These are phyloP conservation scores for Amblyjoppa proteus DNA, from an alignment of 2,888 invertebrate species.

Conservation along the genomic window DNA sequence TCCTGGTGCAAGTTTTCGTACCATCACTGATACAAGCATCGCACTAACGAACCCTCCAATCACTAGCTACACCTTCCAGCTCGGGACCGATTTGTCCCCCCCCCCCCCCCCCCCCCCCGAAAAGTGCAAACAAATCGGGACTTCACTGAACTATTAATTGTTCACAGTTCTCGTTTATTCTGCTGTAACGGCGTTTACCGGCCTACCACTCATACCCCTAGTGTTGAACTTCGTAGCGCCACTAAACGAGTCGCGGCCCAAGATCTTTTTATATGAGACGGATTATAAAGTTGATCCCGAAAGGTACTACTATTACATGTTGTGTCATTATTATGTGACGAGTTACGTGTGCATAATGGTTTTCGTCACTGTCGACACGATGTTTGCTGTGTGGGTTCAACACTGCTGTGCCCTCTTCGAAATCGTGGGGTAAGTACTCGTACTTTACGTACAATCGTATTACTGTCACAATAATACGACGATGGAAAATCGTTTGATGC, in stretches of 20 bases:
- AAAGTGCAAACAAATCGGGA: too few species aligned
- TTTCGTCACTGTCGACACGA: slow-evolving; percentile 60
- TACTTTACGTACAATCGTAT: too few species aligned
- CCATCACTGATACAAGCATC: too few species aligned
- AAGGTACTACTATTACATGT: slow-evolving; percentile 66
- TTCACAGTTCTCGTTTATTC: slow-evolving; percentile 32
- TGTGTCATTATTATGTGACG: slow-evolving; percentile 59
- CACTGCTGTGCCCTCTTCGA: slow-evolving; percentile 69
- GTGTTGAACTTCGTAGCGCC: slow-evolving; percentile 65
- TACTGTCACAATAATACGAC: background rate
- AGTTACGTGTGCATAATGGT: slow-evolving; percentile 46
- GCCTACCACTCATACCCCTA: slow-evolving; percentile 59
- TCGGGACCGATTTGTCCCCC: too few species aligned
- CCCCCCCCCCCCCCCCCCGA: too few species aligned
- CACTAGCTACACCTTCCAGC: too few species aligned
- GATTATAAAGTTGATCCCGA: slow-evolving; percentile 69
- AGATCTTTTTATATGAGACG: slow-evolving; percentile 57
- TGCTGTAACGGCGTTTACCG: slow-evolving; percentile 13
- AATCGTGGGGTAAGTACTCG: slow-evolving; percentile 59
- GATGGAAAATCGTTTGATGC: background rate
- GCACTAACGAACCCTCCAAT: too few species aligned
- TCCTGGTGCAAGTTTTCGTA: too few species aligned
- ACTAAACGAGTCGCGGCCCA: slow-evolving; percentile 65
- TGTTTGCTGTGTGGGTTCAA: slow-evolving; percentile 57
- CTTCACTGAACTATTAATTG: background rate